Evolutionary conservation across 2,797 vertebrate species (phyloP).

Genomic region (Kryptolebias ocellatus): DNA sequence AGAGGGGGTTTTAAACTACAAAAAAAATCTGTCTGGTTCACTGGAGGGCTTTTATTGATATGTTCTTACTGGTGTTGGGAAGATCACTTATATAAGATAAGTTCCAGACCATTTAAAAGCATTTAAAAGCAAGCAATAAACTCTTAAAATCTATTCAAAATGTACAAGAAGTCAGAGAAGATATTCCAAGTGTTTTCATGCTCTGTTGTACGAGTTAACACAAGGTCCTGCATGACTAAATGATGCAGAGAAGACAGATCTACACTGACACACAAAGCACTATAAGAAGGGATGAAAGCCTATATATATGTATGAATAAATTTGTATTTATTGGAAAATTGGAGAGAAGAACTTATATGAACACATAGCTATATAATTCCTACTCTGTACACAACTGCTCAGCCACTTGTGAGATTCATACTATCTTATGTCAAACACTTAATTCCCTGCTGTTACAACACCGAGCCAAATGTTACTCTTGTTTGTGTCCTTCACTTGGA

Average conservation of each 20-base stretch:
- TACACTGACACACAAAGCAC: neutral
- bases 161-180: neutral
- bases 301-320: neutral
- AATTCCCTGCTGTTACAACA: conserved; percentile 50
- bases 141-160: neutral
- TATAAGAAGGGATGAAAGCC: neutral
- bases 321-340: neutral
- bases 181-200: neutral
- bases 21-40: too few species aligned
- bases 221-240: neutral
- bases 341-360: neutral
- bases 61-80: too few species aligned
- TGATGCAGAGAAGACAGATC: neutral
- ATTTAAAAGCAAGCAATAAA: neutral
- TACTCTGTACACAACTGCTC: conserved; percentile 31
- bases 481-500: conserved; percentile 48
- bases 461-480: conserved; percentile 40
- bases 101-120: neutral
- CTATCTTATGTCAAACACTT: conserved; percentile 42
- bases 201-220: too few species aligned
- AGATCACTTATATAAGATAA: neutral
- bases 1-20: too few species aligned
- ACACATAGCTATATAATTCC: conserved; percentile 13
- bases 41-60: too few species aligned
- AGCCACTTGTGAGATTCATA: conserved; percentile 31